Percentiles rank a stretch among this genome's conserved stretches.
Evolutionary conservation across 2,888 invertebrate species (phyloP).

Genomic region (Tachina lurida): DNA sequence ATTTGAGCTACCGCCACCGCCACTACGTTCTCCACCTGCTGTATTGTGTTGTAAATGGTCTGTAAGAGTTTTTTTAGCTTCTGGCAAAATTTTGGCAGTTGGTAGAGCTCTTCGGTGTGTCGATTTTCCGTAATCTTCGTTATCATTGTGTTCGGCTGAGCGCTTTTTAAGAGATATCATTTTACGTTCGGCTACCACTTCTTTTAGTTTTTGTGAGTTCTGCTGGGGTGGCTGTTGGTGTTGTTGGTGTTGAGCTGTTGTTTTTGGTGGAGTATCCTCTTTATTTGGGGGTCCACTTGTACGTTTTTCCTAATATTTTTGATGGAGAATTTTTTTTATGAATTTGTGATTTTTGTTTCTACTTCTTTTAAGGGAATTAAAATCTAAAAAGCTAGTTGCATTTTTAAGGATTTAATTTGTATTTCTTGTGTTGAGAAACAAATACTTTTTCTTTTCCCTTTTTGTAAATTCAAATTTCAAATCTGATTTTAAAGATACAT

Average conservation of each 20-base stretch:
- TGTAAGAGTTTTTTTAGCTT: conserved; percentile 80
- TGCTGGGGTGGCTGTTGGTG: conserved; percentile 64
- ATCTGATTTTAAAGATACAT: background rate
- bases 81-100: conserved; percentile 82
- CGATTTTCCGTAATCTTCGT: conserved; percentile 66
- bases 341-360: conserved; percentile 59
- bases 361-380: conserved; percentile 56
- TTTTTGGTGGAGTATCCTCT: conserved; percentile 71
- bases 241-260: conserved; percentile 65
- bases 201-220: conserved; percentile 77
- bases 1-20: conserved; percentile 47
- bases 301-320: conserved; percentile 69
- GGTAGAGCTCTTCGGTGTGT: conserved; percentile 77
- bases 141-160: conserved; percentile 71
- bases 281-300: conserved; percentile 60
- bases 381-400: conserved; percentile 45
- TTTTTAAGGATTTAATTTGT: conserved; percentile 8
- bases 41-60: conserved; percentile 76
- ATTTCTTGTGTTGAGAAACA: conserved; percentile 4
- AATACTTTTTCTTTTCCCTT: conserved; percentile 7
- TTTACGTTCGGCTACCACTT: conserved; percentile 80
- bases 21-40: conserved; percentile 44
- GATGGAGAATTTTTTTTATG: conserved; percentile 77
- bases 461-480: background rate
- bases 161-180: conserved; percentile 82